Base-by-base conservation (phyloP, 2,113 vertebrate species). In the Phalacrocorax aristotelis region DNA sequence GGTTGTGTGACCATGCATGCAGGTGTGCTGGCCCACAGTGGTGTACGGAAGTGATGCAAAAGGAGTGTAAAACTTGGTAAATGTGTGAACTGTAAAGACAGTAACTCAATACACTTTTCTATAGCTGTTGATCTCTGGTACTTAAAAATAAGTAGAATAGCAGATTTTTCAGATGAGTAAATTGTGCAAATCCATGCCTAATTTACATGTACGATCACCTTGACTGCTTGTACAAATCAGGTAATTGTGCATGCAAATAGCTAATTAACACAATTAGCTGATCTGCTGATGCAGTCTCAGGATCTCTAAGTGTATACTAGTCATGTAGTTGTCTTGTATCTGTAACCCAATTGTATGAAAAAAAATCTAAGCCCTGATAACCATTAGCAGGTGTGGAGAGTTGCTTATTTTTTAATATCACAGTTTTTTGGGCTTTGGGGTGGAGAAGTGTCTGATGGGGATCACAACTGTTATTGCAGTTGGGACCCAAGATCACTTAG, bases 161-260 rank as follows among this genome's bases (percentile, higher is more conserved):
- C 75, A 90, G 58, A 64, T 86, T 93, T 44, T 95, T 96, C 87
- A 68, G 79, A 78, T 86, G 64, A 90, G 64, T 83, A 92, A 86
- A 78, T 92, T 86, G 92, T 97, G 79, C 83, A 95, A 90, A 93
- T 89, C 87, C 72, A 34, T 66, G 85, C 64, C 76, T 96, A 90
- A 96, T 96, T 94, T 97, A 90, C 90, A 94, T 85, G 55, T 87
- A 62, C 4, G 26, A 85, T 95, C 94, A 97, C 93, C 89, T 96
- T 96, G 82, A 93, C 94, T 96, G 71, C 93, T 96, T 97, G 96
- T 95, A 97, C 95, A 96, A 95, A 96, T 96, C 85, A 44, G 85
- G 93, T 96, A 97, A 97, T 97, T 96, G 95, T 0, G 84, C 94
- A 95, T 96, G 91, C 78, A 96, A 88, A 95, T 94, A 91, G 68